Percentiles rank a stretch among this genome's conserved stretches.
phyloP scores from a whole-genome alignment of 1,140 invertebrate genomes.

The Dendrolimus kikuchii region DNA sequence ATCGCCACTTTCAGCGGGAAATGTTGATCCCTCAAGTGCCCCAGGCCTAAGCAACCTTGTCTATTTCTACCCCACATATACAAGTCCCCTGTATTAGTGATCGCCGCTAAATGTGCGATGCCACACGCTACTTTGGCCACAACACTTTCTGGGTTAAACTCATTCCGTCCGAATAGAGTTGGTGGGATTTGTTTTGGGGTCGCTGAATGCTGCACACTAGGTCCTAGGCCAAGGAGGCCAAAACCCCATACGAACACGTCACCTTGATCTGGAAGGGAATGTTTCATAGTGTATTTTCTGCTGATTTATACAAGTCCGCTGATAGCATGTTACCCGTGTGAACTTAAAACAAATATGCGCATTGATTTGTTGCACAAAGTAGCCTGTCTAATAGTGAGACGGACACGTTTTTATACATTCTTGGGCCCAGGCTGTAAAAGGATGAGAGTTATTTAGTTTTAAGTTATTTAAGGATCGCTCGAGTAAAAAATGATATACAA shows the following conservation, averaged over 20 bases:
- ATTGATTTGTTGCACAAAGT: too few relatives aligned
- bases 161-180: slow-evolving; percentile 88
- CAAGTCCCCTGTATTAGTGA: slow-evolving; percentile 86
- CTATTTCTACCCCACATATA: slow-evolving; percentile 94
- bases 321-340: too few relatives aligned
- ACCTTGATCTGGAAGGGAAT: slow-evolving; percentile 77
- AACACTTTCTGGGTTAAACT: slow-evolving; percentile 80
- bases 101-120: slow-evolving; percentile 84
- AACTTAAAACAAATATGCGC: too few relatives aligned
- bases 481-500: slow-evolving; percentile 5
- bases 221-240: slow-evolving; percentile 92
- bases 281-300: too few relatives aligned
- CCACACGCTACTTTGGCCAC: slow-evolving; percentile 82
- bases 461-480: too few relatives aligned
- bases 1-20: slow-evolving; percentile 90
- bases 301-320: too few relatives aligned
- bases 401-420: too few relatives aligned
- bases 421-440: too few relatives aligned
- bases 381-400: too few relatives aligned
- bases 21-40: slow-evolving; percentile 84
- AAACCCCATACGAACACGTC: slow-evolving; percentile 94
- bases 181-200: slow-evolving; percentile 83
- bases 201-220: slow-evolving; percentile 77
- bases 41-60: slow-evolving; percentile 87
- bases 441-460: too few relatives aligned